Percentiles rank a stretch among this genome's conserved stretches.
These are phyloP conservation scores for Ariopsis seemanni DNA, from an alignment of 2,113 vertebrate genomes.

Conservation along the genomic window DNA sequence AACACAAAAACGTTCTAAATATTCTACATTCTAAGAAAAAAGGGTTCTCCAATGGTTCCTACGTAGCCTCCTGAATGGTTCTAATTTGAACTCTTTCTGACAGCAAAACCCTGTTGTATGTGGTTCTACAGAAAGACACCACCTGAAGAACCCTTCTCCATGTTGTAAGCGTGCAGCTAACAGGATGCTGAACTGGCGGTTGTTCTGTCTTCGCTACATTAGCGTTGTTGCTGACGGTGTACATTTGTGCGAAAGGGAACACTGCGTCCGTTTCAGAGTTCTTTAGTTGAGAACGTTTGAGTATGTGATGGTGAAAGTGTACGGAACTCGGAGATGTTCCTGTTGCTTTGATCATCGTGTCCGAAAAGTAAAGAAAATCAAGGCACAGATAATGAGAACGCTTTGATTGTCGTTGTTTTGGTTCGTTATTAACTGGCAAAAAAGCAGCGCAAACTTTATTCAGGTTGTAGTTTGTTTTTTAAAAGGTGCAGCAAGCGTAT, in stretches of 20 bases:
- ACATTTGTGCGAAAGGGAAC: neutral
- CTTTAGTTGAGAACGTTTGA: neutral
- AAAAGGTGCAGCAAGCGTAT: neutral
- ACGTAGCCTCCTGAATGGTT: neutral
- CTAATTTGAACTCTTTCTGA: neutral
- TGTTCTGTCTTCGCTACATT: neutral
- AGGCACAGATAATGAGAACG: neutral
- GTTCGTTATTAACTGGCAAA: neutral
- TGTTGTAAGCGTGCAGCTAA: neutral
- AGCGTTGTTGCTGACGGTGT: neutral
- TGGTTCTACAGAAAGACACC: neutral
- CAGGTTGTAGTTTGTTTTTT: neutral
- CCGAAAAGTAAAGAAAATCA: neutral
- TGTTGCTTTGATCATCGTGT: neutral
- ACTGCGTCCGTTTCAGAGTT: neutral
- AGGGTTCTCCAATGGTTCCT: neutral
- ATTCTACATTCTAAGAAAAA: neutral
- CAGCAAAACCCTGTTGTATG: neutral
- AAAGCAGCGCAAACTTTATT: slow-evolving; percentile 1
- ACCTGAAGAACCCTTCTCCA: neutral
- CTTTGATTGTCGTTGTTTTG: slow-evolving; percentile 32
- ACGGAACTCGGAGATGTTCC: neutral
- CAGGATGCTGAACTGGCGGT: neutral
- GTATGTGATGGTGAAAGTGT: neutral
- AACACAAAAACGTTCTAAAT: neutral